Evolutionary conservation across 2,888 invertebrate species (phyloP).

Genomic region (Idaea dimidiata): DNA sequence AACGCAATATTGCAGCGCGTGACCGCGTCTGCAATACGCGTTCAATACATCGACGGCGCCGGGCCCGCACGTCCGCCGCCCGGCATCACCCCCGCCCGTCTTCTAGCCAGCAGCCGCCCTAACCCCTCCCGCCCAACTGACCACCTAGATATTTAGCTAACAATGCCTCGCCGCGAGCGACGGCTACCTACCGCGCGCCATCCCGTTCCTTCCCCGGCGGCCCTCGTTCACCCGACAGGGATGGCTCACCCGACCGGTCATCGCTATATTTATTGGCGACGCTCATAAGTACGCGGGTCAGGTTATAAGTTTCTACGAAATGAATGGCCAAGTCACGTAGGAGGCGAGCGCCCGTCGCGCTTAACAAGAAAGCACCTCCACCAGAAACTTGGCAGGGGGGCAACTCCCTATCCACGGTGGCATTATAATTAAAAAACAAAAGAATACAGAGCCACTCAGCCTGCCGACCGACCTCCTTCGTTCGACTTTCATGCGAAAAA

Average conservation of each 20-base stretch:
- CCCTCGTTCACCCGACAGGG: slow-evolving; percentile 53
- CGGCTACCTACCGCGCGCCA: slow-evolving; percentile 52
- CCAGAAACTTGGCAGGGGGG: slow-evolving; percentile 64
- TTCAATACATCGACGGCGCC: slow-evolving; percentile 81
- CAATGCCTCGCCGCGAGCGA: slow-evolving; percentile 72
- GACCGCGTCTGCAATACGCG: slow-evolving; percentile 81
- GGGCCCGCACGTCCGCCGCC: slow-evolving; percentile 72
- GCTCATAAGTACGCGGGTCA: slow-evolving; percentile 81
- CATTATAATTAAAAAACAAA: slow-evolving; percentile 81
- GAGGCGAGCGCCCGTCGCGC: slow-evolving; percentile 67
- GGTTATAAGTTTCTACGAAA: slow-evolving; percentile 80
- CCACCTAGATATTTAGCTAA: slow-evolving; percentile 81
- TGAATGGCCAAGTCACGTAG: slow-evolving; percentile 79
- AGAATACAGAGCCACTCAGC: slow-evolving; percentile 78
- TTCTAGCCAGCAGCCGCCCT: slow-evolving; percentile 54
- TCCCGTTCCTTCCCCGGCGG: slow-evolving; percentile 52
- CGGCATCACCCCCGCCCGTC: slow-evolving; percentile 56
- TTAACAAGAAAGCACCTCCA: slow-evolving; percentile 78
- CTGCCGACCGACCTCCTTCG: slow-evolving; percentile 56
- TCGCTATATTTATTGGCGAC: slow-evolving; percentile 81
- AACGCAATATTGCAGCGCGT: slow-evolving; percentile 81
- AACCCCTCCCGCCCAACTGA: slow-evolving; percentile 68
- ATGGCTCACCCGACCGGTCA: slow-evolving; percentile 70
- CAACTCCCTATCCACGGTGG: slow-evolving; percentile 58
- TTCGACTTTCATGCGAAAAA: slow-evolving; percentile 69